Evolutionary conservation across 2,888 invertebrate species (phyloP), one percentile per base, ranked within the genome.

Genomic region (Amphipyra tragopoginis): DNA sequence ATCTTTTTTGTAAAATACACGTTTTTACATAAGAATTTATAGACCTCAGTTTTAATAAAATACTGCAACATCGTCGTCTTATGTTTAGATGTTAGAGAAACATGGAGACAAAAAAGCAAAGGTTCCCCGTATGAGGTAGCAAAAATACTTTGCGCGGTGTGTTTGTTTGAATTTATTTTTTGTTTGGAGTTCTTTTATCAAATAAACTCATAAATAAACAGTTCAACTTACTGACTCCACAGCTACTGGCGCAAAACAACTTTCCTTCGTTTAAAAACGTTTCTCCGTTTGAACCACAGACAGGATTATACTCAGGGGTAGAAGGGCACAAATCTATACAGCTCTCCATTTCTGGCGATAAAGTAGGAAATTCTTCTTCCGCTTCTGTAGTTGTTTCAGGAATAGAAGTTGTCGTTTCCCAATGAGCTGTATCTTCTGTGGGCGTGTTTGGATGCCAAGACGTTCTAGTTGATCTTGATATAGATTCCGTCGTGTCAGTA

Each of bases 261-360:
- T 84, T 81, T 11, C 89, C 88, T 21, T 85, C 86, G 65, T 95
- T 95, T 34, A 75, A 75, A 69, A 94, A 95, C 0, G 90, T 91
- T n/a, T 84, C 77, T 11, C 84, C 83, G 59, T 95, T 83, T 1
- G 87, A 85, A 6, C 93, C 95, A 75, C 95, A 95, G 0, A 95
- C 90, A 0, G 95, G 95, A 71, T 94, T 94, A 69, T 90, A 92
- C 60, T 94, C 89, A 0, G 86, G 68, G 0, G 93, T 90, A 2
- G 72, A 50, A 7, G 47, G 64, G 26, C 83, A 83, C 5, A 39
- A 15, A 5, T 65, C 50, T 39, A 77, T 68, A 62, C 84, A 83
- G 5, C 36, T 51, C 34, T 39, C 7, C 11, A 61, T 47, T 53
- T 59, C 38, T 44, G 64, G 59, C 55, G 76, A 59, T 43, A 64